Evolutionary conservation across 2,888 invertebrate genomes (phyloP), one percentile per base, ranked within the genome.

Genomic region (Phyto melanocephala): DNA sequence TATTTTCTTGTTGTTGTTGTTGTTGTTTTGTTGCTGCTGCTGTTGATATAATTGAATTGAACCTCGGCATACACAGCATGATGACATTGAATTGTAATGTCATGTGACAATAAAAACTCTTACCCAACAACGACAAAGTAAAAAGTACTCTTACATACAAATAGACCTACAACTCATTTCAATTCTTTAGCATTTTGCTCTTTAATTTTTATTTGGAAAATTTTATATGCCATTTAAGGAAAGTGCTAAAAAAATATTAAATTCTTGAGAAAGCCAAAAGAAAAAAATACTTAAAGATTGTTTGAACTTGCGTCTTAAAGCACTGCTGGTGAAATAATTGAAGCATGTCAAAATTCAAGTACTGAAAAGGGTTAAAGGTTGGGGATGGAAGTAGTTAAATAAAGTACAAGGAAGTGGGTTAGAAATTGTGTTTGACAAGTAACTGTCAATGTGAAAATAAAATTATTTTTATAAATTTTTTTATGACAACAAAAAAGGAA

Each of bases 51-150:
- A 78, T 78, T 78, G 56, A 78, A 71, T 78, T 63, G 78, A 56
- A 71, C 63, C 47, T 45, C 28, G 17, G n/a, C 17, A 54, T 42
- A 42, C 56, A 33, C 65, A 72, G 42, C 58, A 74, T 62, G 68
- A 52, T 82, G 79, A 75, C 82, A 79, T 75, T 78, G 82, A 82
- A 63, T 71, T 50, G 28, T 65, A 65, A 78, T 78, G 65, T 70
- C 70, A 78, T 79, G 60, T 71, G 78, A 79, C 81, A 82, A 79
- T 79, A 78, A 28, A 6, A 28, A 28, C 28, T 28, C 35, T 76
- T 28, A 37, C 3, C 28, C 28, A 28, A 28, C 28, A 28, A 28
- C 28, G 58, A 63, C 33, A 54, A 28, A 47, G 40, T 11, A 40
- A 22, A 35, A 11, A 47, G 24, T 52, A 24, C 52, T 52, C 15